Evolutionary conservation across 2,888 invertebrate species (phyloP).

Genomic region (Mylabris sibirica): DNA sequence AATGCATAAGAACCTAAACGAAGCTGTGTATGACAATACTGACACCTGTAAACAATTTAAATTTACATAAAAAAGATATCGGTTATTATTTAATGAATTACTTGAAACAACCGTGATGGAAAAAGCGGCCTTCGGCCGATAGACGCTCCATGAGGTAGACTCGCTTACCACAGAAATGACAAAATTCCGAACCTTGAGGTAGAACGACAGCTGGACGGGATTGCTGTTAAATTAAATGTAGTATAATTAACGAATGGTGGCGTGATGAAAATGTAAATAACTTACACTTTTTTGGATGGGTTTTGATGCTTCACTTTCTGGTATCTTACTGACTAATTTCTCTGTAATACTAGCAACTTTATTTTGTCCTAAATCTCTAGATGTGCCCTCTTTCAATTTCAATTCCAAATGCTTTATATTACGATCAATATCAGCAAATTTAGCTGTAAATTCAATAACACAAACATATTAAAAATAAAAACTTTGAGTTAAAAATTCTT

Average conservation of each 20-base stretch:
- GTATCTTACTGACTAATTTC: conserved; percentile 67
- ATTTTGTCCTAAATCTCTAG: conserved; percentile 72
- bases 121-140: conserved; percentile 86
- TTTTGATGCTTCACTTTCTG: conserved; percentile 43
- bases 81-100: conserved; percentile 37
- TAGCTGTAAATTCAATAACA: conserved; percentile 59
- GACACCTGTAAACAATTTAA: conserved; percentile 68
- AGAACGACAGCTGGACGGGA: conserved; percentile 68
- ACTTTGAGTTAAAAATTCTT: not conserved
- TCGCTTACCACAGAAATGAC: conserved; percentile 88
- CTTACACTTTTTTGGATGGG: conserved; percentile 65
- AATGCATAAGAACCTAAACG: conserved; percentile 81
- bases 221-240: conserved; percentile 53
- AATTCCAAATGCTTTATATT: conserved; percentile 75
- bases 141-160: conserved; percentile 95
- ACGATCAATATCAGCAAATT: conserved; percentile 77
- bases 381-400: conserved; percentile 80
- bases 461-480: conserved; percentile 7
- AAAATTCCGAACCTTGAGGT: conserved; percentile 75
- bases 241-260: not conserved
- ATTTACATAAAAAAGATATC: conserved; percentile 12
- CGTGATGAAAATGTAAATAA: too few relatives aligned
- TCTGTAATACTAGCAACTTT: conserved; percentile 91
- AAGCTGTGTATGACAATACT: conserved; percentile 86
- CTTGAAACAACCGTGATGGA: conserved; percentile 91